These are phyloP conservation scores for Crossaster papposus DNA, from an alignment of 53 echinoderm and acorn worm species.

Conservation along the genomic window DNA sequence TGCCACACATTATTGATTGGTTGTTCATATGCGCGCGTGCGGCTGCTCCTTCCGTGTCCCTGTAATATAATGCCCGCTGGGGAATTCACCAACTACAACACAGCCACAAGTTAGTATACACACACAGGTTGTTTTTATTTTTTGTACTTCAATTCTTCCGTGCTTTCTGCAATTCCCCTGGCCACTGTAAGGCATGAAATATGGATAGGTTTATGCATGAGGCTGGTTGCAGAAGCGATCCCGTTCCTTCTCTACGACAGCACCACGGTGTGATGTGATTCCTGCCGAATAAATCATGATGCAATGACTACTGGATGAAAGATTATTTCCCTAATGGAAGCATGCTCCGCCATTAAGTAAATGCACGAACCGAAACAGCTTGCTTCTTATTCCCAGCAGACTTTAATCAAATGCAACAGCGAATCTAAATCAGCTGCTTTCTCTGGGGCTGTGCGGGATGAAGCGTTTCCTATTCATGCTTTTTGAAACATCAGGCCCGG, in stretches of 20 bases:
- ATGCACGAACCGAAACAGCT: background rate
- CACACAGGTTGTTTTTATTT: background rate
- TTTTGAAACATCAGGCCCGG: background rate
- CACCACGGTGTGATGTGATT: background rate
- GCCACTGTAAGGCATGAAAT: constrained; percentile 24
- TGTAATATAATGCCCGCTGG: too few species aligned
- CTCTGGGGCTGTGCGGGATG: background rate
- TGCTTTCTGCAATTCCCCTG: background rate
- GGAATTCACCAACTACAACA: background rate
- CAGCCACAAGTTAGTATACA: background rate
- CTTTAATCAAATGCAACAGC: constrained; percentile 11
- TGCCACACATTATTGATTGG: constrained; percentile 39
- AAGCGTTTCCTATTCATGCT: background rate
- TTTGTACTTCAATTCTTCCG: background rate
- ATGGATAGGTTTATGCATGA: constrained; percentile 20
- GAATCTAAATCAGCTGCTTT: background rate
- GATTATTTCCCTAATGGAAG: background rate
- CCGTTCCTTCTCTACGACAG: background rate
- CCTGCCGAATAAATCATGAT: background rate
- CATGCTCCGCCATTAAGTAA: constrained; percentile 11
- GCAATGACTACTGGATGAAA: background rate
- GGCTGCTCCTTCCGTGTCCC: constrained; percentile 13
- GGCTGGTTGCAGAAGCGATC: background rate
- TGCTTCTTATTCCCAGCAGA: background rate
- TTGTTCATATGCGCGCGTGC: constrained; percentile 34